Conservation (phyloP, 2,888 invertebrate species). For the Eudasyphora cyanicolor region DNA sequence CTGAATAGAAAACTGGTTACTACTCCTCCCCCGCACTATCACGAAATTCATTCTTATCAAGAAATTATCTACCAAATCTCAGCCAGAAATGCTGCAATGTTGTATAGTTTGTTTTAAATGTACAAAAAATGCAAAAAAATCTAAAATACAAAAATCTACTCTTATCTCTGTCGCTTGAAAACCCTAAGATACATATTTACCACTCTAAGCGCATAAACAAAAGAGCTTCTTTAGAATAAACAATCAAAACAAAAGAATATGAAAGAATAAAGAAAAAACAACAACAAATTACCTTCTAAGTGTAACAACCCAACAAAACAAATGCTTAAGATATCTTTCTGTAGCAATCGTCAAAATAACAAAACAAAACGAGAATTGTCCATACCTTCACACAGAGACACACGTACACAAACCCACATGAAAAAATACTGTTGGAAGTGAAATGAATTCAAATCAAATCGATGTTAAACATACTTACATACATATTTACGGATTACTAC, state of each 20-base stretch:
- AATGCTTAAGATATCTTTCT: constrained; percentile 46
- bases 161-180: constrained; percentile 6
- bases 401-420: not conserved
- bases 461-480: constrained; percentile 5
- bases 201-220: constrained; percentile 49
- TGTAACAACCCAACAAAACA: constrained; percentile 26
- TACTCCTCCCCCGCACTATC: no score
- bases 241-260: not conserved
- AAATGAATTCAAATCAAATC: constrained; percentile 5
- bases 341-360: constrained; percentile 30
- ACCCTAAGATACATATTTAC: constrained; percentile 16
- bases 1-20: no score
- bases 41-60: no score
- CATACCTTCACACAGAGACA: not conserved
- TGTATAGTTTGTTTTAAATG: not conserved
- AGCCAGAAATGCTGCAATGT: no score
- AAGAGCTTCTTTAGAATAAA: constrained; percentile 63
- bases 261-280: constrained; percentile 3
- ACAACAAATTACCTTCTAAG: constrained; percentile 46
- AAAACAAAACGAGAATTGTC: not conserved
- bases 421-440: no score
- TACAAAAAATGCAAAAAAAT: not conserved
- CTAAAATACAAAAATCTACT: not conserved
- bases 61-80: no score
- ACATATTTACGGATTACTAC: constrained; percentile 18